Evolutionary conservation across 1,140 invertebrate genomes (phyloP), one percentile per base, ranked within the genome.

Genomic region (Cydia strobilella): DNA sequence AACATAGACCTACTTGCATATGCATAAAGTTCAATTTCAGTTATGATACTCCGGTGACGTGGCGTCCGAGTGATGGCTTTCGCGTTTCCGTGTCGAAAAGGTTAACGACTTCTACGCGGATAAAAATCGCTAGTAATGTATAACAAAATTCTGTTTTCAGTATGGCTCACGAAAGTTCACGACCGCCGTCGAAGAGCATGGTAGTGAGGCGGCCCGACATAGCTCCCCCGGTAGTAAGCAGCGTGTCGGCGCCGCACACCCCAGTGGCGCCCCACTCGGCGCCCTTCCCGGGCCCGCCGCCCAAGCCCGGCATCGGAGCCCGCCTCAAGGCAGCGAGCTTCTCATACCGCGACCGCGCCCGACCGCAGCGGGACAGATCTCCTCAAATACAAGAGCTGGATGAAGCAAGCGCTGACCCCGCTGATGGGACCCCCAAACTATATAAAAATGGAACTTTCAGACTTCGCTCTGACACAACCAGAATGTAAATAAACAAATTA

Each of bases 241-340:
- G 81, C 77, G 66, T 77, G 35, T 86, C 84, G 1, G 86, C 87
- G 10, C 85, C 87, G 20, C 87, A 89, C 83, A 85, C 86, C 15
- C 87, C 77, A 74, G 75, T 59, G 59, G 59, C 35, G 25, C 75
- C 73, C 9, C 74, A 35, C 74, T 74, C 13, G 9, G 12, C 54
- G 42, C 7, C 73, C 31, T 62, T 71, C 13, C 51, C 65, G 39
- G 72, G 20, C n/a, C 23, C 73, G 35, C 75, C 79, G 51, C 76
- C 45, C 42, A 81, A 81, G 25, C 72, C 77, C 45, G 77, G 79
- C 10, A 74, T 80, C 3, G 79, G 79, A 13, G 82, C 90, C 0
- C 75, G 89, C 6, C 76, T 92, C 5, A 91, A 92, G 76, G 90
- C 90, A 3, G 86, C 88, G 25, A 91, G 89, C 74, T 92, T 92